Conservation (phyloP, 2,888 invertebrate species). For the Mythimna albipuncta region DNA sequence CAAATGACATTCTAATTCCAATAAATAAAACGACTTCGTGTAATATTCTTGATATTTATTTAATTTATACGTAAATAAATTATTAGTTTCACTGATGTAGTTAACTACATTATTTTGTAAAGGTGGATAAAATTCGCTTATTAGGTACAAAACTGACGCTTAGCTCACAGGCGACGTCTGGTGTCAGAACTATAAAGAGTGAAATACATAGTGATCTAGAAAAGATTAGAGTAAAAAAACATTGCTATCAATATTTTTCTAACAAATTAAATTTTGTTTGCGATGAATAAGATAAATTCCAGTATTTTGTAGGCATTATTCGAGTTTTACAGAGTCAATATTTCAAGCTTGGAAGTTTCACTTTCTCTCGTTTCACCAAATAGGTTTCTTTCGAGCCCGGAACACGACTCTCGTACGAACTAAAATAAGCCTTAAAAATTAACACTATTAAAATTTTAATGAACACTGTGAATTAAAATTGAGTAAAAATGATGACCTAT, state of each 20-base stretch:
- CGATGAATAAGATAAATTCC: neutral
- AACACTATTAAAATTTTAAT: neutral
- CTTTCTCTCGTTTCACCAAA: neutral
- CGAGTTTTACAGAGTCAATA: neutral
- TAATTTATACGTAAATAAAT: constrained; percentile 69
- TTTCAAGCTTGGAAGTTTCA: neutral
- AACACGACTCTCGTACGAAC: too few species aligned
- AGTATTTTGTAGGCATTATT: neutral
- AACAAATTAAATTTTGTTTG: neutral
- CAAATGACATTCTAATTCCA: too few species aligned
- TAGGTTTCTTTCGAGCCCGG: neutral
- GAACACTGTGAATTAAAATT: neutral
- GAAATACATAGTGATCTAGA: constrained; percentile 9
- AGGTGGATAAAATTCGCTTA: constrained; percentile 63
- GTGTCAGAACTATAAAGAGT: constrained; percentile 27
- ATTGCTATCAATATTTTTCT: neutral
- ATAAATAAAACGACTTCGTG: constrained; percentile 38
- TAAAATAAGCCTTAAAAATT: neutral
- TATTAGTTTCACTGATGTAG: constrained; percentile 68
- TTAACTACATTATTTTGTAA: constrained; percentile 55
- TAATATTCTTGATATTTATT: constrained; percentile 64
- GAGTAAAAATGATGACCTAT: neutral
- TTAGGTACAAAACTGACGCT: constrained; percentile 58
- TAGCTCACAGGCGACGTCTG: constrained; percentile 29
- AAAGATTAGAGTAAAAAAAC: constrained; percentile 14